These are phyloP conservation scores for Dolichoris vasculosae DNA, from an alignment of 1,140 invertebrate genomes.

Conservation along the genomic window DNA sequence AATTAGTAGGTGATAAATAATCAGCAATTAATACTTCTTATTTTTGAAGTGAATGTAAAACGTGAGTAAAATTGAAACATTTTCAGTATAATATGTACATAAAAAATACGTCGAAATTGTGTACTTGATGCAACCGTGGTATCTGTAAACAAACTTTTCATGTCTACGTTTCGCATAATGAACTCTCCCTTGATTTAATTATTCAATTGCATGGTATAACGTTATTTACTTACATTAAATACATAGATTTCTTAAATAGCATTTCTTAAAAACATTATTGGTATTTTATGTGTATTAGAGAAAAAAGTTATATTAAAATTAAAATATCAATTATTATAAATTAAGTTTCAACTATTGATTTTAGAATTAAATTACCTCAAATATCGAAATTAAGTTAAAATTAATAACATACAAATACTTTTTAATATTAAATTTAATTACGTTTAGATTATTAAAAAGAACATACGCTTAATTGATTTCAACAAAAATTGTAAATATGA, in stretches of 20 bases:
- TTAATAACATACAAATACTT: too few species aligned
- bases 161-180: background rate
- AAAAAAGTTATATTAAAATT: background rate
- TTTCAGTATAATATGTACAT: background rate
- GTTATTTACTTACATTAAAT: background rate
- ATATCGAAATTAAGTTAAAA: too few species aligned
- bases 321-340: too few species aligned
- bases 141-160: background rate
- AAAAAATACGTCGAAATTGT: background rate
- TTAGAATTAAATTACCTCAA: too few species aligned
- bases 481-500: too few species aligned
- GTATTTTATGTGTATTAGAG: background rate
- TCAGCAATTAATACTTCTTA: background rate
- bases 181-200: background rate
- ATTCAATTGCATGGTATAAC: background rate
- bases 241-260: background rate
- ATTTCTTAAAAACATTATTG: background rate
- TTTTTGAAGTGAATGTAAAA: background rate
- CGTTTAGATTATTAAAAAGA: too few species aligned
- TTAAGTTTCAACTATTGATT: too few species aligned
- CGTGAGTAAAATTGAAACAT: background rate
- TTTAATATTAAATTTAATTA: too few species aligned
- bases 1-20: background rate
- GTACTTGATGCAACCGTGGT: background rate
- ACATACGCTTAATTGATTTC: too few species aligned